Evolutionary conservation across 2,113 vertebrate species (phyloP).

Genomic region (Danio rerio): GRCz12tu NC_133197.1:20411501-20412000

Average conservation of each 20-base stretch:
- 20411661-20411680: background rate
- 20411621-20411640: no score
- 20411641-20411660: background rate
- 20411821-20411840: background rate
- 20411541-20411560: no score
- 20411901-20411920: background rate
- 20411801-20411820: background rate
- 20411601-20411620: no score
- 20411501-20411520: no score
- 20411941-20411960: background rate
- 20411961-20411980: background rate
- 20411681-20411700: constrained; percentile 6
- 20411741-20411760: background rate
- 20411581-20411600: no score
- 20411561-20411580: background rate
- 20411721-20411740: no score
- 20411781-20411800: background rate
- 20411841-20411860: background rate
- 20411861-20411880: background rate
- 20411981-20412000: constrained; percentile 22
- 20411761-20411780: background rate
- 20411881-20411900: background rate
- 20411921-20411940: background rate
- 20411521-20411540: no score
- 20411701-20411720: background rate